phyloP scores from a whole-genome alignment of 2,113 vertebrate genomes.

The Pipa parva region DNA sequence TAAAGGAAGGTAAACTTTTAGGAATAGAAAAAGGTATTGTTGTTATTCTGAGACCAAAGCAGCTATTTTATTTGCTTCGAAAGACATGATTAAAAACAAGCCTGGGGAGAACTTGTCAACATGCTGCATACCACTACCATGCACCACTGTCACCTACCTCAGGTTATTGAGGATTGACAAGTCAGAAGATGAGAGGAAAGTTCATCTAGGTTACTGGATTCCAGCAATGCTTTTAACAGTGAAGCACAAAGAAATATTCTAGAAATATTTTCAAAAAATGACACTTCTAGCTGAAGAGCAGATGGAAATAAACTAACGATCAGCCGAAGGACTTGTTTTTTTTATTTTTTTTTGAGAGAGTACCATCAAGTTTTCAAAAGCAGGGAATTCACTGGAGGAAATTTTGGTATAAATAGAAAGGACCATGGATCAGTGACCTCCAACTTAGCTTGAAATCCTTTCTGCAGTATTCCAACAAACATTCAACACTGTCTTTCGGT shows the following conservation, averaged over 20 bases:
- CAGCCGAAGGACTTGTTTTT: background rate
- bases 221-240: slow-evolving; percentile 17
- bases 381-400: background rate
- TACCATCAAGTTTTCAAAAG: slow-evolving; percentile 3
- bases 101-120: slow-evolving; percentile 14
- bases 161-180: slow-evolving; percentile 10
- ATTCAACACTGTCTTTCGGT: slow-evolving; percentile 12
- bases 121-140: background rate
- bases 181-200: background rate
- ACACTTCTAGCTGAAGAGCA: background rate
- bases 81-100: slow-evolving; percentile 15
- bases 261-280: background rate
- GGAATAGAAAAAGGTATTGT: background rate
- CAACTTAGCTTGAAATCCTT: slow-evolving; percentile 15
- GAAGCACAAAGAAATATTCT: slow-evolving; percentile 1
- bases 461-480: slow-evolving; percentile 11
- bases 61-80: background rate
- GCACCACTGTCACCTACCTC: slow-evolving; percentile 15
- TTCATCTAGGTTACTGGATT: slow-evolving; percentile 1
- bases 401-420: slow-evolving; percentile 18
- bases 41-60: background rate
- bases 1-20: too few relatives aligned
- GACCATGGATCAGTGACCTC: slow-evolving; percentile 14
- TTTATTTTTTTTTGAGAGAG: background rate
- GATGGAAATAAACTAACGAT: background rate